These are phyloP conservation scores for Phthorimaea operculella DNA, from an alignment of 1,140 invertebrate genomes.

Conservation along the genomic window DNA sequence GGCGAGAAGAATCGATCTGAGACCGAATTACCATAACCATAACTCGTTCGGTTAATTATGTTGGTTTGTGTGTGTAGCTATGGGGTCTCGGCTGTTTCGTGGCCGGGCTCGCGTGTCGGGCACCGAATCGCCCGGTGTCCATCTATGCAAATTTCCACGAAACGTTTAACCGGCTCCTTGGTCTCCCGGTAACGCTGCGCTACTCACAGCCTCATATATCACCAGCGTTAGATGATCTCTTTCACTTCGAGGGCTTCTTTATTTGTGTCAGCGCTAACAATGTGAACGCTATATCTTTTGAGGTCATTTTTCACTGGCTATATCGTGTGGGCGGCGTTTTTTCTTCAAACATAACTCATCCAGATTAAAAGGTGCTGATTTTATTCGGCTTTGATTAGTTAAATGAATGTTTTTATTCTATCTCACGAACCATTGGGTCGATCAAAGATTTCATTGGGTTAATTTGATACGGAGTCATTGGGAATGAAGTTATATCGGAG, in stretches of 20 bases:
- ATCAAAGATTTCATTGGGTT: background rate
- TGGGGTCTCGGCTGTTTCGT: background rate
- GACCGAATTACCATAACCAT: constrained; percentile 27
- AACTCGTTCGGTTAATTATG: constrained; percentile 10
- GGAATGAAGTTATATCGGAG: constrained; percentile 16
- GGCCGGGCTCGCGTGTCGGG: constrained; percentile 43
- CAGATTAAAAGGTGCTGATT: constrained; percentile 6
- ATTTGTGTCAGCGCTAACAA: constrained; percentile 14
- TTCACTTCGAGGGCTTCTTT: constrained; percentile 15
- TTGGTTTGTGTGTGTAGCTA: constrained; percentile 9
- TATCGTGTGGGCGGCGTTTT: constrained; percentile 17
- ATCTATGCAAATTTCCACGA: constrained; percentile 66
- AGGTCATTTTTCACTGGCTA: constrained; percentile 23
- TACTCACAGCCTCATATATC: constrained; percentile 29
- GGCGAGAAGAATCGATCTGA: constrained; percentile 19
- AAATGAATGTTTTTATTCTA: background rate
- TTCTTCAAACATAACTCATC: constrained; percentile 12
- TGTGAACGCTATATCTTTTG: constrained; percentile 18
- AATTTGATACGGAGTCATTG: background rate
- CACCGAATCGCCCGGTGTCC: constrained; percentile 45
- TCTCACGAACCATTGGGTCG: background rate
- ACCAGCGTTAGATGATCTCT: constrained; percentile 22
- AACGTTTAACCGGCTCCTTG: constrained; percentile 54
- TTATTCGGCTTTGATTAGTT: constrained; percentile 4
- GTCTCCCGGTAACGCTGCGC: constrained; percentile 36